Evolutionary conservation across 2,888 invertebrate genomes (phyloP), one percentile per base, ranked within the genome.

Genomic region (Sarcophaga subvicina): DNA sequence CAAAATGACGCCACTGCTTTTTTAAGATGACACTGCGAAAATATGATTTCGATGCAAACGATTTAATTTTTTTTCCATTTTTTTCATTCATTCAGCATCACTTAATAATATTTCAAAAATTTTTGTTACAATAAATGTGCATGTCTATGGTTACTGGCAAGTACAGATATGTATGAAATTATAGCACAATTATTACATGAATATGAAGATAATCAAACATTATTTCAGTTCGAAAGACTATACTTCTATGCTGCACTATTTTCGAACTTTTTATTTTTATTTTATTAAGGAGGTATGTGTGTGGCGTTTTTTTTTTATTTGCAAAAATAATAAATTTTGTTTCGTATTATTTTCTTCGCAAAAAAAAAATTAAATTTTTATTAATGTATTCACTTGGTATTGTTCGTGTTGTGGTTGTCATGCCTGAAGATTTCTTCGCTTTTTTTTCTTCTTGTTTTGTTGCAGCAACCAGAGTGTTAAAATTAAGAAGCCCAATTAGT

Each of bases 401-500:
- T 49, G 25, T 20, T 70, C 27, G 14, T 20, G 37, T 37, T 10
- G 3, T 54, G 2, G 66, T 14, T 54, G 54, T 3, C 2, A 17
- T 54, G 54, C 54, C 54, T 17, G 3, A 54, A 54, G 12, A 54
- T 54, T 54, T 54, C 10, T 14, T 14, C 14, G 4, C 17, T 17
- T 70, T 14, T 59, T 37, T 8, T 37, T 1, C 22, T 37, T 37
- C 37, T 37, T 37, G 2, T 71, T 73, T 54, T 62, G 75, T 45
- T 72, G 27, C n/a, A 49, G 71, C 83, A 75, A 89, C 81, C 88
- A 83, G 86, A 88, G 90, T 91, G 91, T 90, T 91, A 91, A 90
- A 91, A 90, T 89, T 91, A 90, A 91, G 91, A 92, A 92, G 92
- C 91, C 93, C 93, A 93, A 93, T 93, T 93, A 93, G 91, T 93